Conservation (phyloP, 2,888 invertebrate genomes). For the Omphaloscelis lunosa region DNA sequence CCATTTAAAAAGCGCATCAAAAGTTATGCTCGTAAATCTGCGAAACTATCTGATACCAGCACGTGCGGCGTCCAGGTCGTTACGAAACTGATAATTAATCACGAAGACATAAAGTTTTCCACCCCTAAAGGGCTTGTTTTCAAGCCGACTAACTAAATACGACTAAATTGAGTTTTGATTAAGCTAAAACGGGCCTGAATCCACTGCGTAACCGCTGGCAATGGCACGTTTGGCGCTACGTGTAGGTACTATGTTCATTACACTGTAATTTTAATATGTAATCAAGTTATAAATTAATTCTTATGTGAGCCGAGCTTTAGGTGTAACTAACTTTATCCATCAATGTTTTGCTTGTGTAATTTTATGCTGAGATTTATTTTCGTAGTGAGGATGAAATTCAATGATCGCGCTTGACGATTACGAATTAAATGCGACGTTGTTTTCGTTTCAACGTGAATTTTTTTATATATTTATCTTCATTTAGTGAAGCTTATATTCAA, state of each 20-base stretch:
- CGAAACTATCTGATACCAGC: conserved; percentile 64
- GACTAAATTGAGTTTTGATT: conserved; percentile 82
- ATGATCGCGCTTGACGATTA: conserved; percentile 15
- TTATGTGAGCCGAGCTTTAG: conserved; percentile 54
- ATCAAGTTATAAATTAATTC: conserved; percentile 65
- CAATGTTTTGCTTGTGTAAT: conserved; percentile 53
- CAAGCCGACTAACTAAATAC: conserved; percentile 76
- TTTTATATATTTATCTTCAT: not conserved
- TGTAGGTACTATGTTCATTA: conserved; percentile 61
- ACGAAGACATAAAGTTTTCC: conserved; percentile 77
- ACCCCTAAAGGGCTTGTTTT: conserved; percentile 76
- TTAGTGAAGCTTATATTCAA: conserved; percentile 2
- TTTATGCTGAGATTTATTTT: conserved; percentile 40
- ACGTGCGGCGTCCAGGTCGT: conserved; percentile 61
- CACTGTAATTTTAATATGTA: conserved; percentile 68
- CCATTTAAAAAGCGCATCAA: conserved; percentile 61
- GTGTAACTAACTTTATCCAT: conserved; percentile 61
- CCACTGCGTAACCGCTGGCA: conserved; percentile 69
- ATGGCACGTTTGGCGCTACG: conserved; percentile 71
- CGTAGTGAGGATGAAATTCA: conserved; percentile 13
- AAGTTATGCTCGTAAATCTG: conserved; percentile 62
- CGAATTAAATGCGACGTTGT: not conserved
- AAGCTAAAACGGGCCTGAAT: conserved; percentile 68
- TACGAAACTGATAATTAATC: conserved; percentile 77
- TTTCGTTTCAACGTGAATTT: not conserved